A percentile compares a stretch with the other conserved stretches of the same genome.
Conservation (phyloP, 53 echinoderm and acorn worm genomes). For the Patiria pectinifera region DNA sequence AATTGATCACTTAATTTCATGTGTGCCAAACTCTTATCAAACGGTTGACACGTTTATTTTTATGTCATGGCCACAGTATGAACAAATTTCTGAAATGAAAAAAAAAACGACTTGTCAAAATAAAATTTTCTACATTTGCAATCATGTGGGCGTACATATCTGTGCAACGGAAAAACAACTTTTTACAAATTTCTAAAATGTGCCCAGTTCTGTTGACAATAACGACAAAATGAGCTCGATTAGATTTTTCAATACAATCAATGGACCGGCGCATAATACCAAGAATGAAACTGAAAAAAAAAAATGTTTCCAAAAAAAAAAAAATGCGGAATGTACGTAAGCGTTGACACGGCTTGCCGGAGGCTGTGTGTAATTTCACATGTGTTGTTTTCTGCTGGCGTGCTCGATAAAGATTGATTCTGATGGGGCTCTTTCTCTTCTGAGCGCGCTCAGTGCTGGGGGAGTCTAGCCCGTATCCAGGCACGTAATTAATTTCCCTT, state of each 20-base stretch:
- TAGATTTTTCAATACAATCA: conserved; percentile 38
- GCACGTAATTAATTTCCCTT: conserved; percentile 52
- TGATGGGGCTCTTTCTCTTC: conserved; percentile 7
- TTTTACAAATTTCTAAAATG: not conserved
- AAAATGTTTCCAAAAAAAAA: conserved; percentile 26
- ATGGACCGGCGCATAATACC: not conserved
- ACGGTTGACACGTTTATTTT: too few species aligned
- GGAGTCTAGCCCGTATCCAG: conserved; percentile 25
- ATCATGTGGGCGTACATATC: not conserved
- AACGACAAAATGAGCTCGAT: not conserved
- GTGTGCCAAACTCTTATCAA: too few species aligned
- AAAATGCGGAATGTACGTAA: not conserved
- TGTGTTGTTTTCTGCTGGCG: conserved; percentile 34
- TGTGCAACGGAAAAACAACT: not conserved
- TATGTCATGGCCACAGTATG: too few species aligned
- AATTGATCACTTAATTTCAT: too few species aligned
- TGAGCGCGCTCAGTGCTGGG: not conserved
- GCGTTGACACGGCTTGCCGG: not conserved
- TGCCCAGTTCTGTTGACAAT: not conserved
- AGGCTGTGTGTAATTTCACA: conserved; percentile 45
- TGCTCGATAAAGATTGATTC: conserved; percentile 49
- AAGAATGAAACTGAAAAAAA: not conserved
- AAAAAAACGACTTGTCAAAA: not conserved
- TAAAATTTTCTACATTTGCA: not conserved
- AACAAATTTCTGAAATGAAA: too few species aligned